These are phyloP conservation scores for Manis pentadactyla DNA, from an alignment of 2,797 vertebrate species.

Conservation along the genomic window DNA sequence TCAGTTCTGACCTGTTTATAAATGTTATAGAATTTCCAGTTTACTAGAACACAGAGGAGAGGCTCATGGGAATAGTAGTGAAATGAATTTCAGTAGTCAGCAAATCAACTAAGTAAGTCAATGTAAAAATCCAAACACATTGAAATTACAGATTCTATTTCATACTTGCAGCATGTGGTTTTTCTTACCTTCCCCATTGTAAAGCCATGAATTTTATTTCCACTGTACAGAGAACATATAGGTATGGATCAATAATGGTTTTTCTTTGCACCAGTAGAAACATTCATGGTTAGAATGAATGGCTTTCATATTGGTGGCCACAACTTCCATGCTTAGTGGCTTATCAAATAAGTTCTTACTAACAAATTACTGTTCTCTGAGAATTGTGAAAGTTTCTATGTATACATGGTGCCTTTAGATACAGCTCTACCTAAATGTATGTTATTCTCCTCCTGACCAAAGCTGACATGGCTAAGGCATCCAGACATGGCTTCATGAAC, in stretches of 20 bases:
- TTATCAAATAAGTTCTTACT: not conserved
- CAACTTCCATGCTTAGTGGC: not conserved
- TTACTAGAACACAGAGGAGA: not conserved
- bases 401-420: fast-evolving
- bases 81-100: not conserved
- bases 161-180: not conserved
- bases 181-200: not conserved
- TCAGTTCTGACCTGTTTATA: not conserved
- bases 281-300: not conserved
- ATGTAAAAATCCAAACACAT: not conserved
- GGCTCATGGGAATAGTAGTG: not conserved
- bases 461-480: no score
- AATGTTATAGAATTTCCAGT: not conserved
- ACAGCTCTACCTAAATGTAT: not conserved
- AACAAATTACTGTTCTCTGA: not conserved
- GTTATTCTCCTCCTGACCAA: not conserved
- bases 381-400: not conserved
- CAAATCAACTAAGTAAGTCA: not conserved
- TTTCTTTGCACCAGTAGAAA: not conserved
- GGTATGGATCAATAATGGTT: not conserved
- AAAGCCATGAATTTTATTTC: not conserved
- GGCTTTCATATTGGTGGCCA: not conserved
- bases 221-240: not conserved
- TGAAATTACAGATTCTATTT: not conserved
- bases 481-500: not conserved